phyloP scores from a whole-genome alignment of 1,140 invertebrate genomes.

The Brachionus manjavacas region DNA sequence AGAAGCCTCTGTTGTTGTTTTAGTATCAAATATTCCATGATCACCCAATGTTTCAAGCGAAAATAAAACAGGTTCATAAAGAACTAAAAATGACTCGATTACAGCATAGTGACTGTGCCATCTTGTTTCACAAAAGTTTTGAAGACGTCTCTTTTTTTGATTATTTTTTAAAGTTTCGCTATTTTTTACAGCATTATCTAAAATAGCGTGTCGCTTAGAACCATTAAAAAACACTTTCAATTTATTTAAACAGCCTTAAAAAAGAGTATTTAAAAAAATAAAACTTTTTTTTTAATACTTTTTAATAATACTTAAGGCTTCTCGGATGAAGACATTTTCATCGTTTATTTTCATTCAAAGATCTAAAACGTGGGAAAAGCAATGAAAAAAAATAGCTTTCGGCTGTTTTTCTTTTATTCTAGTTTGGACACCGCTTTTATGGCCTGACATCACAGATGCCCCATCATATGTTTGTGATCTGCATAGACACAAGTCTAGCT shows the following conservation, averaged over 20 bases:
- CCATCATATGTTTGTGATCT: conserved; percentile 1
- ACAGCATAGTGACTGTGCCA: too few relatives aligned
- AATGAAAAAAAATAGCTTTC: too few relatives aligned
- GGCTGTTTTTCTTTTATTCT: too few relatives aligned
- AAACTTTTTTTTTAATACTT: not conserved
- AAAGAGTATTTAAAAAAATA: not conserved
- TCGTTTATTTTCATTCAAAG: too few relatives aligned
- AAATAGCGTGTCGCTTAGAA: not conserved
- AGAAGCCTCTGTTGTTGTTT: not conserved
- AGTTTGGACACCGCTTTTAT: not conserved
- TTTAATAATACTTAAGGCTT: not conserved
- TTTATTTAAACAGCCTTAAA: not conserved
- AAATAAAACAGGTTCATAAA: too few relatives aligned
- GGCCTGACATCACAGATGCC: not conserved
- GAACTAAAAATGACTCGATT: too few relatives aligned
- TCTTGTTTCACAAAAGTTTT: too few relatives aligned
- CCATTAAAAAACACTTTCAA: not conserved
- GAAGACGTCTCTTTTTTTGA: too few relatives aligned
- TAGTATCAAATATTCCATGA: not conserved
- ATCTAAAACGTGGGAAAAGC: too few relatives aligned
- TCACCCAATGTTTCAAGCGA: too few relatives aligned
- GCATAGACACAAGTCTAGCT: not conserved
- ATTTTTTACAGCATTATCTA: not conserved
- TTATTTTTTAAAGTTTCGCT: not conserved
- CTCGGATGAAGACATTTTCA: too few relatives aligned